A percentile compares a stretch with the other conserved stretches of the same genome.
These are phyloP conservation scores for Gymnocypris eckloni DNA, from an alignment of 2,797 vertebrate genomes.

Conservation along the genomic window DNA sequence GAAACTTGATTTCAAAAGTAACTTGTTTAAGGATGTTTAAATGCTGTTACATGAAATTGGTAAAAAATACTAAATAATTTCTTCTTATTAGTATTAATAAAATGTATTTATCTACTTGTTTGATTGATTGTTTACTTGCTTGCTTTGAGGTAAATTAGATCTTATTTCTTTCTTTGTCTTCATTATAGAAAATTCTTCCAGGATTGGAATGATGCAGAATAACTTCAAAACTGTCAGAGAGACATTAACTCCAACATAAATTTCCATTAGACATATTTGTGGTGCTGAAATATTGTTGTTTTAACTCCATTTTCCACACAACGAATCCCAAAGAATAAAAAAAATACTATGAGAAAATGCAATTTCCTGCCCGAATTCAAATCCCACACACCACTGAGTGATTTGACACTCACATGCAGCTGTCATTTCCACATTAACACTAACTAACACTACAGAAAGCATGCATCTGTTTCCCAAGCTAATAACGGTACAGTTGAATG, in stretches of 20 bases:
- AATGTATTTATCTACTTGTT: neutral
- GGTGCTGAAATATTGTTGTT: neutral
- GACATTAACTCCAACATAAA: neutral
- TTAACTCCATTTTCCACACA: neutral
- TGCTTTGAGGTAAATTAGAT: neutral
- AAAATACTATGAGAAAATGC: neutral
- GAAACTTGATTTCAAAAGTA: conserved; percentile 3
- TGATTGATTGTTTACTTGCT: neutral
- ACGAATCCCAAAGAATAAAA: neutral
- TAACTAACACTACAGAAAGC: conserved; percentile 26
- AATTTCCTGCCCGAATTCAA: neutral
- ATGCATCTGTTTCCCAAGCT: conserved; percentile 25
- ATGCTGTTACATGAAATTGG: neutral
- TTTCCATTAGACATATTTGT: neutral
- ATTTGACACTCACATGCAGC: conserved; percentile 21
- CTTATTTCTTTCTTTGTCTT: neutral
- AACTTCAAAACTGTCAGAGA: neutral
- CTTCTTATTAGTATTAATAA: neutral
- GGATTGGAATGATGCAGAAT: neutral
- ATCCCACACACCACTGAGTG: neutral
- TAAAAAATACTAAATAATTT: neutral
- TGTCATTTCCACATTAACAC: conserved; percentile 23
- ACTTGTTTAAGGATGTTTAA: neutral
- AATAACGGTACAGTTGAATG: conserved; percentile 7
- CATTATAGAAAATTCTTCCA: neutral